These are phyloP conservation scores for Ganaspis sp. DNA, from an alignment of 1,140 invertebrate genomes.

Conservation along the genomic window DNA sequence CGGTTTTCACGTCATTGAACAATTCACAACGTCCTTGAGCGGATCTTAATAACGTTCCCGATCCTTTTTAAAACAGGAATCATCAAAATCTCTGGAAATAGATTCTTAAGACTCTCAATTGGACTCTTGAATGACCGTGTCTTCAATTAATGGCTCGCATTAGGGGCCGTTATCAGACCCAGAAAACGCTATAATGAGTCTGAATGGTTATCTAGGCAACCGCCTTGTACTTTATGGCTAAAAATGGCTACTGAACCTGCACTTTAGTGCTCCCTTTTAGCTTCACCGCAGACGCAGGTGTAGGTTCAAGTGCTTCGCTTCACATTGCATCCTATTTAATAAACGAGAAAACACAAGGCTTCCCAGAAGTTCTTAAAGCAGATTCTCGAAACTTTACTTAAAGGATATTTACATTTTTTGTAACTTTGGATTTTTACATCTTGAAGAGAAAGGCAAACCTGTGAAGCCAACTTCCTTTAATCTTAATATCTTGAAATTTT, in stretches of 20 bases:
- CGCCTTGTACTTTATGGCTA: slow-evolving; percentile 20
- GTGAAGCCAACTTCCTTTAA: background rate
- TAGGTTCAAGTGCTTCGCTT: background rate
- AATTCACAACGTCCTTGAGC: too few species aligned
- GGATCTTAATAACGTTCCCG: too few species aligned
- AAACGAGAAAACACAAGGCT: background rate
- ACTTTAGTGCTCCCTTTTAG: slow-evolving; percentile 31
- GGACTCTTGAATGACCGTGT: background rate
- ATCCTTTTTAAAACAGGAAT: too few species aligned
- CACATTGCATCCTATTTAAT: slow-evolving; percentile 6
- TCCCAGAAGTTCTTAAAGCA: background rate
- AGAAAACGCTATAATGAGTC: background rate
- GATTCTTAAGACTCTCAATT: too few species aligned
- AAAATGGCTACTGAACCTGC: slow-evolving; percentile 29
- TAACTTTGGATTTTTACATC: background rate
- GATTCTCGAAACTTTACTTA: background rate
- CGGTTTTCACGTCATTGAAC: too few species aligned
- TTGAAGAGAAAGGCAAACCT: background rate
- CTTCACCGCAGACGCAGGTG: background rate
- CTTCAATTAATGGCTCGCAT: slow-evolving; percentile 9
- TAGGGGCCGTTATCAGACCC: slow-evolving; percentile 36
- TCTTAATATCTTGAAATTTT: background rate
- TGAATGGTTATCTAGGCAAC: slow-evolving; percentile 36
- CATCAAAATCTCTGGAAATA: too few species aligned
- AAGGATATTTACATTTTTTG: background rate